A percentile compares a stretch with the other conserved stretches of the same genome.
Evolutionary conservation across 2,113 vertebrate species (phyloP).

Genomic region (Struthidea cinerea): DNA sequence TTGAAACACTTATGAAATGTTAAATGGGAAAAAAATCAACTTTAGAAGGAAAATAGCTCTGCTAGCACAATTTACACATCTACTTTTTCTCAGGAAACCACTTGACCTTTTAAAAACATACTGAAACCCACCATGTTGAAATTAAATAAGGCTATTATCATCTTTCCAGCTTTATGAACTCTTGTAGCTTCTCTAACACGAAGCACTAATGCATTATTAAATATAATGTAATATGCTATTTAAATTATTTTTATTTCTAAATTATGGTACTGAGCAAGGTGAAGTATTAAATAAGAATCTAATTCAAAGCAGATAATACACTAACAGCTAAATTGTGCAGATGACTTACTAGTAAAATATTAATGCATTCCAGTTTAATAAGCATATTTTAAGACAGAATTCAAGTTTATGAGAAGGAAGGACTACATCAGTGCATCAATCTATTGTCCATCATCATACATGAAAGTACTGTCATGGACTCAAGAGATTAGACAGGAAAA

Average conservation of each 20-base stretch:
- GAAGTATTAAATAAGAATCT: slow-evolving; percentile 3
- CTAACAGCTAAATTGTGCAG: not conserved
- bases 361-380: not conserved
- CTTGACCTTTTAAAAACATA: slow-evolving; percentile 48
- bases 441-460: not conserved
- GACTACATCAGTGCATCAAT: not conserved
- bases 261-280: not conserved
- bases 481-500: not conserved
- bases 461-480: not conserved
- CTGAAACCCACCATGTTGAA: slow-evolving; percentile 16
- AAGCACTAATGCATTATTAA: slow-evolving; percentile 22
- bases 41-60: slow-evolving; percentile 27
- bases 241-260: slow-evolving; percentile 27
- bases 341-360: not conserved
- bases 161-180: not conserved
- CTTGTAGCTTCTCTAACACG: not conserved
- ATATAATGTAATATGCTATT: not conserved
- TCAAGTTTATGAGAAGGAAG: not conserved
- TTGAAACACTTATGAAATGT: not conserved
- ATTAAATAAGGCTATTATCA: not conserved
- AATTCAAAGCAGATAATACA: not conserved
- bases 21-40: slow-evolving; percentile 43
- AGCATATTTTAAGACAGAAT: not conserved
- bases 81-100: slow-evolving; percentile 46
- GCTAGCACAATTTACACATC: slow-evolving; percentile 31